Conservation (phyloP, 2,113 vertebrate genomes). For the Carettochelys insculpta region DNA sequence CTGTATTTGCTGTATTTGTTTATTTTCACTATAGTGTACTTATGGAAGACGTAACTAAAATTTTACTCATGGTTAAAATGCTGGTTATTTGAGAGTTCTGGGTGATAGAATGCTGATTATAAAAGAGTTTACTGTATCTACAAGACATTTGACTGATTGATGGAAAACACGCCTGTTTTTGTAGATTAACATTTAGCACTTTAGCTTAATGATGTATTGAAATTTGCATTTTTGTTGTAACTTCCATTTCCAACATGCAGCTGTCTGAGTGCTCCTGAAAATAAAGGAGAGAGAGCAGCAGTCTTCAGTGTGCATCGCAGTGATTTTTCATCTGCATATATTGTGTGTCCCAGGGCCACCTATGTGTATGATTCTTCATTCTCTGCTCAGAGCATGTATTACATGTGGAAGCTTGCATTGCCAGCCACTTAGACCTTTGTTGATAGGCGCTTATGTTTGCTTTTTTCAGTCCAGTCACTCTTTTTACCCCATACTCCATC, state of each 20-base stretch:
- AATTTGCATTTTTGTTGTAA: conserved; percentile 39
- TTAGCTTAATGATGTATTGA: conserved; percentile 49
- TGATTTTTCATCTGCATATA: conserved; percentile 59
- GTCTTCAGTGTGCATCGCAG: conserved; percentile 35
- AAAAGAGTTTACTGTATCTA: too few relatives aligned
- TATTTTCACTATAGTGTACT: too few relatives aligned
- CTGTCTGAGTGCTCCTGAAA: conserved; percentile 37
- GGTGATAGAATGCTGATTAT: too few relatives aligned
- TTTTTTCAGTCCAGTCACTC: rapidly evolving
- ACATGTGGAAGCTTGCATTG: not conserved
- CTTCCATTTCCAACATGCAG: conserved; percentile 20
- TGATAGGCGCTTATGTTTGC: not conserved
- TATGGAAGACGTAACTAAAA: too few relatives aligned
- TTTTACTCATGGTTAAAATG: too few relatives aligned
- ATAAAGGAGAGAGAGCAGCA: not conserved
- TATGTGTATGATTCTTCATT: not conserved
- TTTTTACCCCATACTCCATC: not conserved
- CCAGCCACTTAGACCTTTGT: not conserved
- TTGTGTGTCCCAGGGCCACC: not conserved
- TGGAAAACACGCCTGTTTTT: conserved; percentile 32
- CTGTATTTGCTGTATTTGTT: too few relatives aligned
- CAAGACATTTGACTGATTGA: conserved; percentile 26
- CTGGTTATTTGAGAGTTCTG: too few relatives aligned
- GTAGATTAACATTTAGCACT: conserved; percentile 25
- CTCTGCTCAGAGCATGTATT: not conserved